Percentiles rank a stretch among this genome's conserved stretches.
Evolutionary conservation across 2,797 vertebrate genomes (phyloP).

Genomic region (Remorina albescens): DNA sequence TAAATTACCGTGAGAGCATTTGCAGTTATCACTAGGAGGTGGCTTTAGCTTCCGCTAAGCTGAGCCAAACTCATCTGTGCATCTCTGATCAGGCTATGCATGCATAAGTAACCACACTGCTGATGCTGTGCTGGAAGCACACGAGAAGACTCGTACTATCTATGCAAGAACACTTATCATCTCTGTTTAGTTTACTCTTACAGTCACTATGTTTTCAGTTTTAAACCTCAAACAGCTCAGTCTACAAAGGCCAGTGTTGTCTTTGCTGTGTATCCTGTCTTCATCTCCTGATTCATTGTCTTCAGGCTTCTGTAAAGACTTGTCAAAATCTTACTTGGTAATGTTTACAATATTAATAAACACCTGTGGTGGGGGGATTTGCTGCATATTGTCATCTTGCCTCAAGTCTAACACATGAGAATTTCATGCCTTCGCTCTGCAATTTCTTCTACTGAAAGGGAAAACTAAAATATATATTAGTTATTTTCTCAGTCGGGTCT

Average conservation of each 20-base stretch:
- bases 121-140: constrained; percentile 65
- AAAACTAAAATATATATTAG: not conserved
- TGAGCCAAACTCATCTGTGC: constrained; percentile 59
- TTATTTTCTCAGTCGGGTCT: not conserved
- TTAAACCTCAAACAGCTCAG: constrained; percentile 1
- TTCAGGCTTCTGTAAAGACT: not conserved
- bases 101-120: constrained; percentile 62
- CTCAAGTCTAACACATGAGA: not conserved
- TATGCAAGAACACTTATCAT: constrained; percentile 42
- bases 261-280: not conserved
- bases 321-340: not conserved
- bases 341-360: not conserved
- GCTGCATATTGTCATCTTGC: not conserved
- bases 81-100: constrained; percentile 60
- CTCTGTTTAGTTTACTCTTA: constrained; percentile 47
- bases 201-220: constrained; percentile 16
- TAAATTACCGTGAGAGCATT: constrained; percentile 61
- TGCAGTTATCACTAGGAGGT: constrained; percentile 66
- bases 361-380: not conserved
- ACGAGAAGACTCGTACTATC: constrained; percentile 44
- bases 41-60: constrained; percentile 63
- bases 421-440: not conserved
- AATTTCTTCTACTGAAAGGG: not conserved
- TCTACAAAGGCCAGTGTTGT: constrained; percentile 1
- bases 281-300: not conserved